Conservation (phyloP, 2,113 vertebrate genomes). For the Agapornis roseicollis region DNA sequence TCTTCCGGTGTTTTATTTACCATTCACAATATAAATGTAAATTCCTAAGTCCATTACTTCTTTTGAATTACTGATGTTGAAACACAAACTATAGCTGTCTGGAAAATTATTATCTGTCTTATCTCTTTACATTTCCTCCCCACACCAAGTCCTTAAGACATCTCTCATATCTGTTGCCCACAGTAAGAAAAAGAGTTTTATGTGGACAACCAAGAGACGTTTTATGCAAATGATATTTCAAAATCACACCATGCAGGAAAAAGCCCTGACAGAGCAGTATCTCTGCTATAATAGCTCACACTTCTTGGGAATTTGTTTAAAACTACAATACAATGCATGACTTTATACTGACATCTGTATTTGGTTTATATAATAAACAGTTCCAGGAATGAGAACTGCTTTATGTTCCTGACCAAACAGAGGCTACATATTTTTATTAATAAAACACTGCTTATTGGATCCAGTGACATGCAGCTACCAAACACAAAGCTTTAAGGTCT, state of each 20-base stretch:
- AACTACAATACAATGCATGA: neutral
- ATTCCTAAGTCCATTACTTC: neutral
- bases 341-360: neutral
- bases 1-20: neutral
- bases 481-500: neutral
- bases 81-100: neutral
- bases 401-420: neutral
- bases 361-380: neutral
- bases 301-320: neutral
- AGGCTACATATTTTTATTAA: neutral
- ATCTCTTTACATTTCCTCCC: neutral
- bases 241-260: neutral
- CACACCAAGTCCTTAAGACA: neutral
- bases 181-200: neutral
- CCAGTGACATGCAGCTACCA: neutral
- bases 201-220: neutral
- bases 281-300: neutral
- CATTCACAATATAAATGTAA: neutral
- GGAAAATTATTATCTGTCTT: neutral
- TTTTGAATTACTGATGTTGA: neutral
- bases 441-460: neutral
- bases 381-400: neutral
- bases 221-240: neutral
- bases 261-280: neutral
- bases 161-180: neutral